phyloP scores from a whole-genome alignment of 2,888 invertebrate genomes.

The Perizoma flavofasciatum region DNA sequence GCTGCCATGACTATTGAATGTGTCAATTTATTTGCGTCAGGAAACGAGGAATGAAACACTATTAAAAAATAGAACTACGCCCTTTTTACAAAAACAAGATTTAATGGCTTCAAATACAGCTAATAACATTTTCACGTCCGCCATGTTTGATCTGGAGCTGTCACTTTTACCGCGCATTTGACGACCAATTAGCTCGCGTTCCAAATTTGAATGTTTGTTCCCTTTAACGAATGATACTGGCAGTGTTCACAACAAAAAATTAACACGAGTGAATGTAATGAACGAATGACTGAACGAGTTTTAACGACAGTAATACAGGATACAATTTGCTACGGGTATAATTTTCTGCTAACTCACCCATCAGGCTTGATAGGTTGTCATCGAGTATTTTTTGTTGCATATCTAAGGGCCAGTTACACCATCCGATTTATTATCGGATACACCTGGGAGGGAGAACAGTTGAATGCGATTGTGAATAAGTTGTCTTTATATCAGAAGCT shows the following conservation, averaged over 20 bases:
- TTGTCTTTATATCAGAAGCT: too few relatives aligned
- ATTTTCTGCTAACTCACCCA: slow-evolving; percentile 63
- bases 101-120: too few relatives aligned
- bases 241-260: slow-evolving; percentile 6
- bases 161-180: slow-evolving; percentile 63
- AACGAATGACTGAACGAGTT: slow-evolving; percentile 51
- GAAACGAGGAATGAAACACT: too few relatives aligned
- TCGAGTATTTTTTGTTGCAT: slow-evolving; percentile 25
- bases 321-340: slow-evolving; percentile 50
- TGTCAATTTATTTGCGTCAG: neutral
- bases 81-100: slow-evolving; percentile 47
- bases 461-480: too few relatives aligned
- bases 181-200: slow-evolving; percentile 54
- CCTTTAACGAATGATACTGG: slow-evolving; percentile 37
- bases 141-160: slow-evolving; percentile 63
- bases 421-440: too few relatives aligned
- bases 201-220: slow-evolving; percentile 51
- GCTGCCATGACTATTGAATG: too few relatives aligned
- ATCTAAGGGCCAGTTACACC: neutral
- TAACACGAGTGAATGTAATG: slow-evolving; percentile 32
- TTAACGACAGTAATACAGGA: slow-evolving; percentile 48
- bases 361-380: slow-evolving; percentile 46
- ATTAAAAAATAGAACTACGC: too few relatives aligned
- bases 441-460: too few relatives aligned
- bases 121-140: slow-evolving; percentile 51